Conservation (phyloP, 2,797 vertebrate genomes). For the Acanthurus leucopareius region DNA sequence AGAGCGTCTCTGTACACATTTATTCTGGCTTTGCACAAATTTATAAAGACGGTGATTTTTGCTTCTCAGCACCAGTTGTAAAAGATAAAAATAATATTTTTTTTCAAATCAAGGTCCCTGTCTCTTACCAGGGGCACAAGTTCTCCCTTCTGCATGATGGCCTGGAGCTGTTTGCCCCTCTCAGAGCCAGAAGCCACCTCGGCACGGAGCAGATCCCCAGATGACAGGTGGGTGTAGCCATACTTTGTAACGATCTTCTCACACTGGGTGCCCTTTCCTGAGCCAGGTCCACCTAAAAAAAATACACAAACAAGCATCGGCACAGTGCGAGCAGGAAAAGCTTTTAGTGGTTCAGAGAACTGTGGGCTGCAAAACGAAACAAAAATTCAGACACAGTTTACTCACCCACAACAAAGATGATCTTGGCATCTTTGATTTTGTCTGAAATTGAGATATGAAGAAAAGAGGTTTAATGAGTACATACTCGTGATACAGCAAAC, state of each 20-base stretch:
- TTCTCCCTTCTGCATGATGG: slow-evolving; percentile 98
- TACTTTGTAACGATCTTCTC: slow-evolving; percentile 96
- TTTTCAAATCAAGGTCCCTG: fast-evolving
- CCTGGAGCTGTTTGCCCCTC: slow-evolving; percentile 93
- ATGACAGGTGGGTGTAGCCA: slow-evolving; percentile 97
- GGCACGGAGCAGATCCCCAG: slow-evolving; percentile 94
- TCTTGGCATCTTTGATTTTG: slow-evolving; percentile 95
- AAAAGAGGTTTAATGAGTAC: slow-evolving; percentile 10
- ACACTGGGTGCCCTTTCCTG: slow-evolving; percentile 97
- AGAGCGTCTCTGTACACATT: no score
- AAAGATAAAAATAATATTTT: not conserved
- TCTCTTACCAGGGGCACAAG: slow-evolving; percentile 94
- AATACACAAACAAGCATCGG: not conserved
- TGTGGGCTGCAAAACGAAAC: not conserved
- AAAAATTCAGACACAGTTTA: slow-evolving; percentile 41
- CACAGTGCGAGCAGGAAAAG: not conserved
- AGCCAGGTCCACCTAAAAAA: slow-evolving; percentile 94
- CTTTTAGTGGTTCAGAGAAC: not conserved
- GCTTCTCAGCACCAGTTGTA: not conserved
- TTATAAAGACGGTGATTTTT: not conserved
- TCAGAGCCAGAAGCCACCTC: slow-evolving; percentile 95
- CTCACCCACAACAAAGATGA: slow-evolving; percentile 99
- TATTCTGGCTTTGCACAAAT: not conserved
- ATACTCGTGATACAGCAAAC: not conserved
- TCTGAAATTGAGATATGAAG: slow-evolving; percentile 81